These are phyloP conservation scores for Vimba vimba DNA, from an alignment of 2,113 vertebrate species.

Conservation along the genomic window DNA sequence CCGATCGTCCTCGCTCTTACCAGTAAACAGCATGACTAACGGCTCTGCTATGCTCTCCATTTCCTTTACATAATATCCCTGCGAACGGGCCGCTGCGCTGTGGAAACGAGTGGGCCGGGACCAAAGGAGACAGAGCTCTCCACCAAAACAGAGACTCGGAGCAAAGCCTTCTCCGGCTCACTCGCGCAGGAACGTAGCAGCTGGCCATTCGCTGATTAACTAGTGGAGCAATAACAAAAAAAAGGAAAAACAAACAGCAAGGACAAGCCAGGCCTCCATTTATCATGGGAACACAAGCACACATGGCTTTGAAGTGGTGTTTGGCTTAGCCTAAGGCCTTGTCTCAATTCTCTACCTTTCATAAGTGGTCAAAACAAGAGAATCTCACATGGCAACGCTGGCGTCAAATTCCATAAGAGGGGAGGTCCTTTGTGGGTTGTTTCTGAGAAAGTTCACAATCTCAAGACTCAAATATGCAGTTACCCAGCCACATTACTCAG, in stretches of 20 bases:
- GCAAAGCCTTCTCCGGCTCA: conserved; percentile 49
- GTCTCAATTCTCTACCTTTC: conserved; percentile 61
- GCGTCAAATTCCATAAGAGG: conserved; percentile 35
- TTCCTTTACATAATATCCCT: conserved; percentile 78
- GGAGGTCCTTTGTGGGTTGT: conserved; percentile 28
- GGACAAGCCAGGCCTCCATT: conserved; percentile 57
- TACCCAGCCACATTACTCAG: conserved; percentile 21
- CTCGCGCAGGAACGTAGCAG: conserved; percentile 45
- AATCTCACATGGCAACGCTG: conserved; percentile 44
- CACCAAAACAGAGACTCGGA: conserved; percentile 49
- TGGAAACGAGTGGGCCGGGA: conserved; percentile 63
- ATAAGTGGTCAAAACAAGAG: conserved; percentile 48
- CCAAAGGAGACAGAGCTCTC: conserved; percentile 39
- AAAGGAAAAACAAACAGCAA: conserved; percentile 55
- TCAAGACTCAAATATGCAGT: conserved; percentile 34
- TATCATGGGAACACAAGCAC: conserved; percentile 56
- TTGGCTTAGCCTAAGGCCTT: conserved; percentile 62
- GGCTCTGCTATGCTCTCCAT: conserved; percentile 75
- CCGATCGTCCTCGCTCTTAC: conserved; percentile 73
- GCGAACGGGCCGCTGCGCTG: conserved; percentile 72
- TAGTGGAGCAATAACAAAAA: conserved; percentile 28
- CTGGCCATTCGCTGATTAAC: conserved; percentile 26
- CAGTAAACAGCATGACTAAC: conserved; percentile 83
- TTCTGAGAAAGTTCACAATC: conserved; percentile 11
- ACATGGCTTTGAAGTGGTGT: conserved; percentile 64